A percentile compares a stretch with the other conserved stretches of the same genome.
These are phyloP conservation scores for Lasiurus cinereus DNA, from an alignment of 2,113 vertebrate species.

Conservation along the genomic window DNA sequence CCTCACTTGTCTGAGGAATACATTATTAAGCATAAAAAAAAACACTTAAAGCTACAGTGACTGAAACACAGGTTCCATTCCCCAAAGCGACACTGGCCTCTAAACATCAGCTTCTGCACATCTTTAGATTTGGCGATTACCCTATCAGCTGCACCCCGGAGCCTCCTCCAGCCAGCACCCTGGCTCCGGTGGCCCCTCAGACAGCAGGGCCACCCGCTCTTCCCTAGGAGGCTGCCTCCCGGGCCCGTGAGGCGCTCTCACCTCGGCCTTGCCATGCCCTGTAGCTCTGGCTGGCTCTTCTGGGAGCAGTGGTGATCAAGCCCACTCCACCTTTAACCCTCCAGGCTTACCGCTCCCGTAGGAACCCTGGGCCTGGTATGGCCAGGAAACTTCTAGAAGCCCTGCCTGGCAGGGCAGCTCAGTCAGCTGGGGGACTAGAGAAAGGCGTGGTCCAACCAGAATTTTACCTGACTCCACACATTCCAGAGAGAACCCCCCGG, in stretches of 20 bases:
- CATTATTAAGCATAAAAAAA: background rate
- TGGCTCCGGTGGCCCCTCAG: background rate
- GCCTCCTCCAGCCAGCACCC: background rate
- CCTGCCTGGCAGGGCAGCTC: background rate
- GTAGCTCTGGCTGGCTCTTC: background rate
- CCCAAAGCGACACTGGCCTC: background rate
- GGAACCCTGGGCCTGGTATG: background rate
- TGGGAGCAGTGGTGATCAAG: background rate
- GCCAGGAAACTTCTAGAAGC: background rate
- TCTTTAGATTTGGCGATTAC: background rate
- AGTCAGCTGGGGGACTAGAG: background rate
- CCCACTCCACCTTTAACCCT: background rate
- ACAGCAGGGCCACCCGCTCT: background rate
- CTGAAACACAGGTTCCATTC: background rate
- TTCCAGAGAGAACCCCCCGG: background rate
- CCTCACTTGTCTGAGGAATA: background rate
- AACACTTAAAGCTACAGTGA: background rate
- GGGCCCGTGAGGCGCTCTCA: background rate
- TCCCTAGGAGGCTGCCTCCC: background rate
- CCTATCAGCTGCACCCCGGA: background rate
- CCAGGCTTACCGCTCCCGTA: background rate
- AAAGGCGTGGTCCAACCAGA: background rate
- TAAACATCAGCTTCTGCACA: background rate
- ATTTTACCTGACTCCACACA: background rate
- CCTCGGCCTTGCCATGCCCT: background rate